Evolutionary conservation across 2,113 vertebrate species (phyloP).

Genomic region (Laticauda colubrina): DNA sequence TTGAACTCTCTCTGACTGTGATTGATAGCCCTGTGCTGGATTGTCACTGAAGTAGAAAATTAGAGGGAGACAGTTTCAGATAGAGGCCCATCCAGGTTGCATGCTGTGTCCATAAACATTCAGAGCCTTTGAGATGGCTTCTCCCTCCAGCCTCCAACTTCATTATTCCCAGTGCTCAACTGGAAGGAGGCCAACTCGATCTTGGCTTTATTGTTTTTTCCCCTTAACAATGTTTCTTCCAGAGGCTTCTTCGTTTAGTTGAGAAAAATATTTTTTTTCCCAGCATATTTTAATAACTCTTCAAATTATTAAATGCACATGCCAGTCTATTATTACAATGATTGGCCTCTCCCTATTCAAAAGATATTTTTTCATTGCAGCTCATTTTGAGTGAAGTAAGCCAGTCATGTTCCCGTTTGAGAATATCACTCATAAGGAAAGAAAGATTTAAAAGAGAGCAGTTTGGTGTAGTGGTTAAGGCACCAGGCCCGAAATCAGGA

Average conservation of each 20-base stretch:
- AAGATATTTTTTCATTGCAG: neutral
- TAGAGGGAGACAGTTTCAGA: slow-evolving; percentile 47
- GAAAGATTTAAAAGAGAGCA: neutral
- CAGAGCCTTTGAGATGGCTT: neutral
- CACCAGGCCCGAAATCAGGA: neutral
- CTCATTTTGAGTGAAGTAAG: neutral
- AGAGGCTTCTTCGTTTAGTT: slow-evolving; percentile 41
- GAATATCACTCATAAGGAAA: neutral
- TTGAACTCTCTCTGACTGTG: neutral
- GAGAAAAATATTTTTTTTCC: slow-evolving; percentile 46
- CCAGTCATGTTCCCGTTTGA: neutral
- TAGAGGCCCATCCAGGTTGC: neutral
- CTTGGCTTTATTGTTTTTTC: neutral
- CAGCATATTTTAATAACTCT: neutral
- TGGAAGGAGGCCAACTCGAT: slow-evolving; percentile 29
- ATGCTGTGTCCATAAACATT: slow-evolving; percentile 27
- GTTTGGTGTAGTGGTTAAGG: neutral
- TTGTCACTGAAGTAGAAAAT: slow-evolving; percentile 69
- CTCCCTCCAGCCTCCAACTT: slow-evolving; percentile 21
- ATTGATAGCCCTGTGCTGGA: slow-evolving; percentile 45
- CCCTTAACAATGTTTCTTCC: neutral
- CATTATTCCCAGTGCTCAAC: slow-evolving; percentile 50
- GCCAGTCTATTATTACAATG: slow-evolving; percentile 27
- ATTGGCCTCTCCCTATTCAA: neutral
- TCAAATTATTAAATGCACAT: slow-evolving; percentile 23